Percentiles rank a stretch among this genome's conserved stretches.
These are phyloP conservation scores for Tragelaphus imberbis DNA, from an alignment of 2,113 vertebrate genomes.

Conservation along the genomic window DNA sequence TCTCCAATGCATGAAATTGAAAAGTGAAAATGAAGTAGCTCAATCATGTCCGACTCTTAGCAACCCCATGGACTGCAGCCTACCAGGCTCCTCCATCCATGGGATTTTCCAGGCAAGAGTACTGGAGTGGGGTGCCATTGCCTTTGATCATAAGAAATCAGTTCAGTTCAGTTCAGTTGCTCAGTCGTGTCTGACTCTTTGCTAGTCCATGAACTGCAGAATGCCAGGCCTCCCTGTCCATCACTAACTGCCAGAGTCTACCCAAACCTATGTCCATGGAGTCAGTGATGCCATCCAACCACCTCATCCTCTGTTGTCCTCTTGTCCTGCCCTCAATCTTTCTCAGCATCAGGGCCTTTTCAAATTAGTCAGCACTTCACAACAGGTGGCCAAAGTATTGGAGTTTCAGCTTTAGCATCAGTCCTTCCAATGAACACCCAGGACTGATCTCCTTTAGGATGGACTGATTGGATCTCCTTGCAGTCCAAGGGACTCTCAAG, in stretches of 20 bases:
- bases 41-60: too few relatives aligned
- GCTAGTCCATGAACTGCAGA: rapidly evolving
- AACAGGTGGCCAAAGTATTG: not conserved
- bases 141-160: not conserved
- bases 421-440: not conserved
- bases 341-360: not conserved
- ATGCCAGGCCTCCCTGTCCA: not conserved
- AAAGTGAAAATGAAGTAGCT: too few relatives aligned
- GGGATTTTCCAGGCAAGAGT: too few relatives aligned
- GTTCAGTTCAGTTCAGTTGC: not conserved
- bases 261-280: not conserved
- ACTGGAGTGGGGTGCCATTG: too few relatives aligned
- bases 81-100: too few relatives aligned
- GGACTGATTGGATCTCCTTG: not conserved
- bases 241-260: not conserved
- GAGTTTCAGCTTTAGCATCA: not conserved
- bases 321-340: not conserved
- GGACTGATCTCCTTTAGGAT: not conserved
- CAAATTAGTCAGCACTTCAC: not conserved
- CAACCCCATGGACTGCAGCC: too few relatives aligned
- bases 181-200: not conserved
- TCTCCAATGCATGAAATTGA: too few relatives aligned
- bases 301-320: not conserved
- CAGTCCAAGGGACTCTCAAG: not conserved
- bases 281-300: not conserved